These are phyloP conservation scores for Drosophila koepferae DNA, from an alignment of 2,888 invertebrate species.

Conservation along the genomic window DNA sequence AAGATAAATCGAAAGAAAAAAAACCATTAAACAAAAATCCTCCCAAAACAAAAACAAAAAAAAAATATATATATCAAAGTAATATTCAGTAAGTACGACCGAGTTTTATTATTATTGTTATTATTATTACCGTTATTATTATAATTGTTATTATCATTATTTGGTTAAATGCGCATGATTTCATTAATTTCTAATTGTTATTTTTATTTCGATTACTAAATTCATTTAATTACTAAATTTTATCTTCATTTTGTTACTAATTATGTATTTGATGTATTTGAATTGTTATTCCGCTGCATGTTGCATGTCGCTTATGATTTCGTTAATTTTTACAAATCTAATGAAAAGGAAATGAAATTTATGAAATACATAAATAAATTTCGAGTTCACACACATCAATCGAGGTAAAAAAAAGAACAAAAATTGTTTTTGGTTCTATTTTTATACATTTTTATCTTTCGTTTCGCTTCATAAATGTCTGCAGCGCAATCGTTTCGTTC, in stretches of 20 bases:
- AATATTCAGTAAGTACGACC: constrained; percentile 68
- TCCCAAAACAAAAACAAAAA: constrained; percentile 31
- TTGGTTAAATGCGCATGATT: constrained; percentile 15
- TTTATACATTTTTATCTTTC: not conserved
- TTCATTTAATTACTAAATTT: constrained; percentile 14
- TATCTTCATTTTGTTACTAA: not conserved
- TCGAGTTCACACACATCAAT: constrained; percentile 34
- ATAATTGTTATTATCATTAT: constrained; percentile 19
- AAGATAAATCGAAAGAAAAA: constrained; percentile 6
- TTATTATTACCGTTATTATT: constrained; percentile 41
- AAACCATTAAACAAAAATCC: constrained; percentile 37
- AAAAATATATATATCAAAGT: constrained; percentile 35
- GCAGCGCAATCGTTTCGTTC: constrained; percentile 12
- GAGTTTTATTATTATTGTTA: constrained; percentile 47
- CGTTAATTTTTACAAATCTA: constrained; percentile 5
- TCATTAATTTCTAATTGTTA: constrained; percentile 13
- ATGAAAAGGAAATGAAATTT: not conserved
- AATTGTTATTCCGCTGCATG: constrained; percentile 15
- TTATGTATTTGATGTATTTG: constrained; percentile 1
- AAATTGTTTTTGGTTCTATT: not conserved
- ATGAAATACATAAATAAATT: constrained; percentile 3
- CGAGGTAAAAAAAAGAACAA: constrained; percentile 30
- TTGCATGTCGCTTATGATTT: constrained; percentile 27
- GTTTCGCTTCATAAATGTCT: constrained; percentile 4
- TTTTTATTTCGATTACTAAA: not conserved